Conservation (phyloP, 2,113 vertebrate species). For the Prionailurus bengalensis region DNA sequence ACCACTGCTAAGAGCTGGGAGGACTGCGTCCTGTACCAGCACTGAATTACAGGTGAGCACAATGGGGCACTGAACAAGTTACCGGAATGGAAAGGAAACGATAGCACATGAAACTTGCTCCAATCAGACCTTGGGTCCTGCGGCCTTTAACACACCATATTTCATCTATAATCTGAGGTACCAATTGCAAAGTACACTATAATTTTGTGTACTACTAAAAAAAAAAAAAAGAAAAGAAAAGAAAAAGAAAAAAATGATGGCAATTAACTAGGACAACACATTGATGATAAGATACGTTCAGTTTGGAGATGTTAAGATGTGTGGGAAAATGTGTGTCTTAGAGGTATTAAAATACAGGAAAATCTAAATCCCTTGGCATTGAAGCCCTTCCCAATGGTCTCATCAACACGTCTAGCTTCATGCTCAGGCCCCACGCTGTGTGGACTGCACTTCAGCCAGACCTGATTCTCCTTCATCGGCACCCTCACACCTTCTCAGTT, state of each 20-base stretch:
- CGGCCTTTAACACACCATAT: not conserved
- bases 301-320: slow-evolving; percentile 21
- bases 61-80: not conserved
- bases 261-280: slow-evolving; percentile 69
- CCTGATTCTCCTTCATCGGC: not conserved
- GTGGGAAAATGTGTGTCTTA: not conserved
- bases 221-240: slow-evolving; percentile 43
- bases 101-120: not conserved
- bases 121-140: not conserved
- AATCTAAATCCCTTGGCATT: not conserved
- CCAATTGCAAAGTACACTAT: not conserved
- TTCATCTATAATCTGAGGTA: not conserved
- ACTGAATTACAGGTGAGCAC: not conserved
- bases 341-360: slow-evolving; percentile 30
- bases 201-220: slow-evolving; percentile 59
- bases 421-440: accelerated
- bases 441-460: not conserved
- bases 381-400: not conserved
- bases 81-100: not conserved
- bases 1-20: not conserved
- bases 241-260: slow-evolving; percentile 40
- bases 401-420: not conserved
- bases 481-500: accelerated
- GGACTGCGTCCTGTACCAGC: not conserved
- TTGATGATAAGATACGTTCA: slow-evolving; percentile 48